A percentile compares a stretch with the other conserved stretches of the same genome.
Evolutionary conservation across 2,888 invertebrate genomes (phyloP).

Genomic region (Xestoiulus laeticollis): DNA sequence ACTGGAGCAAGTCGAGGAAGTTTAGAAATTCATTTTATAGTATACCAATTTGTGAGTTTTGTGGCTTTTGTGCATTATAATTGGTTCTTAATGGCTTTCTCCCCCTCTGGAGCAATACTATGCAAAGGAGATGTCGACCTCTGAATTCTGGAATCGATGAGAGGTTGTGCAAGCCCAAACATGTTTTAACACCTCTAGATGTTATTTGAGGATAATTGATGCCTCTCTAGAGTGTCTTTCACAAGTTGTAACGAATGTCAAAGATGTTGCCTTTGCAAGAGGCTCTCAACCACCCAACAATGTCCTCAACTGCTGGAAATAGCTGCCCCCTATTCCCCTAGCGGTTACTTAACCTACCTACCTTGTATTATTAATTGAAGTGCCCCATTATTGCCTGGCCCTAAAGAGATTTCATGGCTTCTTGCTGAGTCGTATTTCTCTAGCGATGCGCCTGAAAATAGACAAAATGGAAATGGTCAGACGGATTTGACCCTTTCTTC

Average conservation of each 20-base stretch:
- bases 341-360: neutral
- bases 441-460: constrained; percentile 46
- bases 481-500: neutral
- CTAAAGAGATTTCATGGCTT: constrained; percentile 45
- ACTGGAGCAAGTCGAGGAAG: too few species aligned
- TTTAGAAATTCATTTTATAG: too few species aligned
- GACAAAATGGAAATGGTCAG: neutral
- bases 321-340: neutral
- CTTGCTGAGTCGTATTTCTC: constrained; percentile 42
- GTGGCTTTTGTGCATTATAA: too few species aligned
- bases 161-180: too few species aligned
- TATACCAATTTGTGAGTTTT: too few species aligned
- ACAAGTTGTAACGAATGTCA: neutral
- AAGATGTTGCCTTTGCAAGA: neutral
- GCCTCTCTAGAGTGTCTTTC: neutral
- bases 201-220: neutral
- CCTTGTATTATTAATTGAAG: constrained; percentile 51
- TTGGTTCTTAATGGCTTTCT: too few species aligned
- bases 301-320: neutral
- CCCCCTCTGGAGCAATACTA: too few species aligned
- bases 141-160: too few species aligned
- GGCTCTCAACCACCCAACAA: neutral
- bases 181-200: neutral
- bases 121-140: too few species aligned
- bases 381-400: constrained; percentile 44